Evolutionary conservation across 2,888 invertebrate species (phyloP), one percentile per base, ranked within the genome.

Genomic region (Quadriops clusia): DNA sequence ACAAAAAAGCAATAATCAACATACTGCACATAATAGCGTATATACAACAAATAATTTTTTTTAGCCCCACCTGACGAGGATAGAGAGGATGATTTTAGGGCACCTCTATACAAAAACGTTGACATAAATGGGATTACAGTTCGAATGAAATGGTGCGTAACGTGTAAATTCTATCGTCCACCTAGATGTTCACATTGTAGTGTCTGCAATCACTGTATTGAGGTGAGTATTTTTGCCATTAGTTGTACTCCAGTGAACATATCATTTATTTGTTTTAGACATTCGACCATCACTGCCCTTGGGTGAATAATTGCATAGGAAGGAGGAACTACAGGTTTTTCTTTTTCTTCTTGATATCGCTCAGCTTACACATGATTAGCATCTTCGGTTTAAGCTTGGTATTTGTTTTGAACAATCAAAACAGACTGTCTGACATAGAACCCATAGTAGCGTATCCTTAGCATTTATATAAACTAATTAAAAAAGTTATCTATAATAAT

Each of bases 81-180:
- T 61, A 72, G 86, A 49, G 94, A 94, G 65, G 95, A 97, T 63
- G 97, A 98, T 64, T 87, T 93, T 57, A 75, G 94, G 50, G 91
- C 95, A 38, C 91, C 91, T 6, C 68, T 98, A 38, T 97, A 95
- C 64, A 91, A 90, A 65, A 93, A 83, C 63, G 91, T 95, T 42
- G 95, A 97, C 64, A 94, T 98, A 47, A 91, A 94, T 65, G 95
- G 95, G 38, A 93, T 97, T 46, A 93, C 93, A 8, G 94, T 98
- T 39, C 81, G 97, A 40, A 97, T 99, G 97, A 99, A 98, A 67
- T 98, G 97, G 97, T 97, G 98, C 66, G 89, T 93, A 46, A 98
- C 98, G 3, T 98, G 98, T 69, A 93, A 95, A 69, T 98, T 98
- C 70, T 98, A 99, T 67, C 74, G 98, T 53, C 98, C 98, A 58